A percentile compares a stretch with the other conserved stretches of the same genome.
Evolutionary conservation across 2,888 invertebrate genomes (phyloP).

Genomic region (Crossocerus cetratus): DNA sequence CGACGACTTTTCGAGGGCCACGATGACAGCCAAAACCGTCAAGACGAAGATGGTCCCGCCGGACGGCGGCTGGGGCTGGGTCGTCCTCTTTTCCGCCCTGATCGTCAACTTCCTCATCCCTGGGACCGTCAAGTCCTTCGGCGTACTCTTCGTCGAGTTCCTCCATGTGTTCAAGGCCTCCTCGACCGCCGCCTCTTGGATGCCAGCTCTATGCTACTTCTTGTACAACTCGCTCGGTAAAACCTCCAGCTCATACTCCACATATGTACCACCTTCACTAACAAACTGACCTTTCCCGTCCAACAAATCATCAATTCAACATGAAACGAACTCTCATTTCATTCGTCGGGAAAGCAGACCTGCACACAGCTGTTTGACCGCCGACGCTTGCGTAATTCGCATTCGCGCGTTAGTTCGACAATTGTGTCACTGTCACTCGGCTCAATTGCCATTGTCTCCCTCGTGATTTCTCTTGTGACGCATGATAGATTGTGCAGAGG

Average conservation of each 20-base stretch:
- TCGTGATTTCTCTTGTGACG: too few relatives aligned
- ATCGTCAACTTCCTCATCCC: slow-evolving; percentile 90
- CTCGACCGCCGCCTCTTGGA: slow-evolving; percentile 87
- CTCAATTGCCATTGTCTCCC: too few relatives aligned
- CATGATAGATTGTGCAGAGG: too few relatives aligned
- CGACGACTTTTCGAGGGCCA: neutral
- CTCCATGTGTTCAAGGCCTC: slow-evolving; percentile 87
- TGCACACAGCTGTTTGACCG: neutral
- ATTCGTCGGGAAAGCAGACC: neutral
- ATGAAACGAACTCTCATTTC: too few relatives aligned
- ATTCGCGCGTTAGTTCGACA: too few relatives aligned
- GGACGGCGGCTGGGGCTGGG: slow-evolving; percentile 78
- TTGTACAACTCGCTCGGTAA: slow-evolving; percentile 91
- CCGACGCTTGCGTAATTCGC: slow-evolving; percentile 2
- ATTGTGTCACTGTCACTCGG: too few relatives aligned
- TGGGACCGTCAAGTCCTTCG: slow-evolving; percentile 92
- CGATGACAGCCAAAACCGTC: slow-evolving; percentile 49
- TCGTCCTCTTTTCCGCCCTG: slow-evolving; percentile 80
- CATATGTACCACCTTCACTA: neutral
- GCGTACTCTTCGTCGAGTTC: slow-evolving; percentile 90
- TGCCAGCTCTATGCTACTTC: slow-evolving; percentile 91
- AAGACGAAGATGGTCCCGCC: slow-evolving; percentile 74
- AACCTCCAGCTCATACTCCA: slow-evolving; percentile 45
- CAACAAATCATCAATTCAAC: too few relatives aligned
- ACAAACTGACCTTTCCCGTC: neutral